phyloP scores from a whole-genome alignment of 2,888 invertebrate genomes.

The Andrena fulva region DNA sequence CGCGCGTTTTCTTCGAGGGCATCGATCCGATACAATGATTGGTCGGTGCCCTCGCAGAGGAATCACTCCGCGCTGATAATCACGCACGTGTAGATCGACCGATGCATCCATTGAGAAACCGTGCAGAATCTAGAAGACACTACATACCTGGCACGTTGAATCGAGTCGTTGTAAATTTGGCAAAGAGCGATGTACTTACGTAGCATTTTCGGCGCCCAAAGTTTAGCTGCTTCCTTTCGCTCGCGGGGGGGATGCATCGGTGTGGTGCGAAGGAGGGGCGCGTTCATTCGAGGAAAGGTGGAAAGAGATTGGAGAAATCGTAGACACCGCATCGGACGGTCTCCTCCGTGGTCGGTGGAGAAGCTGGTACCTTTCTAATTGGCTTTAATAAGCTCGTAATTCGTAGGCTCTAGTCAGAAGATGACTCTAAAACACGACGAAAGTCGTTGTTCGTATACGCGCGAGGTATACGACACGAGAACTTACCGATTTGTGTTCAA shows the following conservation, averaged over 20 bases:
- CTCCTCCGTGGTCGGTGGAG: slow-evolving; percentile 65
- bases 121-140: too few relatives aligned
- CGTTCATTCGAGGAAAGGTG: not conserved
- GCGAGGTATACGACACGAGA: slow-evolving; percentile 60
- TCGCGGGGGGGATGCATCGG: not conserved
- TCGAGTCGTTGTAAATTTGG: not conserved
- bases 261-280: not conserved
- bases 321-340: slow-evolving; percentile 52
- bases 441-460: slow-evolving; percentile 73
- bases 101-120: not conserved
- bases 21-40: not conserved
- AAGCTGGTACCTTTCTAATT: slow-evolving; percentile 81
- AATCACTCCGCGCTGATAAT: not conserved
- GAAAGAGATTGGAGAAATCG: slow-evolving; percentile 40
- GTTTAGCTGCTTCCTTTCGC: not conserved
- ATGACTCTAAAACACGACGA: slow-evolving; percentile 78
- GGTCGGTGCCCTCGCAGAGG: not conserved
- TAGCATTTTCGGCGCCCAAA: not conserved
- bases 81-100: not conserved
- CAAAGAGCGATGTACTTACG: not conserved
- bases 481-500: slow-evolving; percentile 68
- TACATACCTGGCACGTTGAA: not conserved
- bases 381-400: slow-evolving; percentile 80
- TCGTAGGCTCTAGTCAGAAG: slow-evolving; percentile 80
- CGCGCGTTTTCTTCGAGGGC: slow-evolving; percentile 29